Conservation (phyloP, 2,888 invertebrate species). For the Lasius platythorax region DNA sequence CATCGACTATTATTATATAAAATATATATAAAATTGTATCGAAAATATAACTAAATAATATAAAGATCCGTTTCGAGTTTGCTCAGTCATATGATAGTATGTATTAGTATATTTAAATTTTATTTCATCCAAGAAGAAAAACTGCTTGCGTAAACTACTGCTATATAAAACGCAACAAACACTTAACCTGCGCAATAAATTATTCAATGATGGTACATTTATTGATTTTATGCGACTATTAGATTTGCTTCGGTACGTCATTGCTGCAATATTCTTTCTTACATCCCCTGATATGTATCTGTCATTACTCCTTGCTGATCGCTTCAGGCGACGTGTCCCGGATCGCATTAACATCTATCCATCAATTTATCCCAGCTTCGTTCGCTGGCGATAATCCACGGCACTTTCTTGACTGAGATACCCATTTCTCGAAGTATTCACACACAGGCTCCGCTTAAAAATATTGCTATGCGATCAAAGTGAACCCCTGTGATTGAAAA, state of each 20-base stretch:
- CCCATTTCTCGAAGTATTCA: constrained; percentile 39
- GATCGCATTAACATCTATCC: constrained; percentile 51
- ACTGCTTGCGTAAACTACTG: not conserved
- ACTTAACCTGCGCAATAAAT: not conserved
- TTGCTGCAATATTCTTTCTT: constrained; percentile 19
- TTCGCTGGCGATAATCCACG: constrained; percentile 26
- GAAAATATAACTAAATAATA: not conserved
- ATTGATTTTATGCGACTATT: not conserved
- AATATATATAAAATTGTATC: not conserved
- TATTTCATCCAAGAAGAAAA: not conserved
- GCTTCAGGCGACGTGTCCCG: constrained; percentile 50
- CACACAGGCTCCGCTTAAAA: not conserved
- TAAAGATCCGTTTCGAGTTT: not conserved
- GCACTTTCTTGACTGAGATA: constrained; percentile 18
- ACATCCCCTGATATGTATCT: not conserved
- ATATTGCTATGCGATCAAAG: constrained; percentile 22
- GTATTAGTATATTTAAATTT: not conserved
- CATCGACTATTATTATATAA: not conserved
- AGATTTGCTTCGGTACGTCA: not conserved
- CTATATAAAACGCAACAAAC: not conserved
- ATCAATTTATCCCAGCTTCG: constrained; percentile 24
- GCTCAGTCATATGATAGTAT: not conserved
- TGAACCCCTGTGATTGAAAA: constrained; percentile 35
- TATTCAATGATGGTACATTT: not conserved
- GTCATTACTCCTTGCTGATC: constrained; percentile 23